Base-by-base conservation (phyloP, 1,140 invertebrate genomes). In the Streblospio benedicti region DNA sequence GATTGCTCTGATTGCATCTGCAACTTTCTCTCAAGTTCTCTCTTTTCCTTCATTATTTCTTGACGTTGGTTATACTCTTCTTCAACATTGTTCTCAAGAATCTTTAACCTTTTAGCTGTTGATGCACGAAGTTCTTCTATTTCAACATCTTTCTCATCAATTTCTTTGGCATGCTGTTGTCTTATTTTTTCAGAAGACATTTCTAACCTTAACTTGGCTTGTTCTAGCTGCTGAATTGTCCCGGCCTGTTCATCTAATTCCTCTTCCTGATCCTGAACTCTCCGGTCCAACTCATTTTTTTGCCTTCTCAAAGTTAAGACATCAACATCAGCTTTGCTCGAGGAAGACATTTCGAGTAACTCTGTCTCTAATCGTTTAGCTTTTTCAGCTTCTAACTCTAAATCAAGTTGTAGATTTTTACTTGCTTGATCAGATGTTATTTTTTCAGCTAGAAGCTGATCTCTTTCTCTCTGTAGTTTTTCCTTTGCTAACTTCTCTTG, bases 191-290 rank as follows among this genome's bases (percentile, higher is more conserved):
- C 92, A 53, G 94, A 78, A 28, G 86, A 84, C 92, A 96, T 95
- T 73, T 96, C 92, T 38, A 96, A 78, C 0, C 90, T 81, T 5
- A 94, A 78, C 74, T 95, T 95, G 1, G 90, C 88, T 72, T 79
- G 89, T 85, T 75, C 74, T 41, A 76, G 59, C 56, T 76, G 73
- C 55, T 78, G 91, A 31, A 77, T 76, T 54, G 71, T 68, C 23
- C 90, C 92, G 0, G 92, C 91, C 63, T 94, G 81, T 69, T 96
- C 92, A 72, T 97, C 93, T 27, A 96, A 78, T 71, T 96, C 93
- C 75, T 96, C 93, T 69, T 96, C 92, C 79, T 94, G 91, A 69
- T 96, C 92, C 69, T 91, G 87, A 2, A 86, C 74, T 61, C 90
- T 87, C 32, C 86, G 82, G 70, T 95, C 91, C n/a, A 92, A 80